phyloP scores from a whole-genome alignment of 2,113 vertebrate species.

The Phocoena sinus region DNA sequence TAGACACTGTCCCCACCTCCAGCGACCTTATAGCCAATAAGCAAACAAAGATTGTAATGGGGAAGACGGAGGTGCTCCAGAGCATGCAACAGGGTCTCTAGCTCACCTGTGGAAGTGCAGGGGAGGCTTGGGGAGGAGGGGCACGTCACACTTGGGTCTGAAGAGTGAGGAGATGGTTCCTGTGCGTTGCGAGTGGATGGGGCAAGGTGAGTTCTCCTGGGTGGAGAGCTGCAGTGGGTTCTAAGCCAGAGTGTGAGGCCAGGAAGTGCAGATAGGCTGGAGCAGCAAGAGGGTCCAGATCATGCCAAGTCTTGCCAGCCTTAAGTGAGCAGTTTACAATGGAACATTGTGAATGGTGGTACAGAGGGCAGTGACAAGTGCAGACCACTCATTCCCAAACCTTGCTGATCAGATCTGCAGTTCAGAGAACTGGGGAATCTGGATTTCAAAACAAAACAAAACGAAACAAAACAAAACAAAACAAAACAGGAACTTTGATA shows the following conservation, averaged over 20 bases:
- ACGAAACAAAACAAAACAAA: neutral
- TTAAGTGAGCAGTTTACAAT: neutral
- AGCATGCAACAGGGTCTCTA: fast-evolving
- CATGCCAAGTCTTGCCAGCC: fast-evolving
- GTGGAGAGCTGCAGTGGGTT: neutral
- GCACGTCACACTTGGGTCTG: neutral
- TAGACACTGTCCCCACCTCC: neutral
- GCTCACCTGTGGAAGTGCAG: neutral
- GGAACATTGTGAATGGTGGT: neutral
- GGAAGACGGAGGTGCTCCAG: neutral
- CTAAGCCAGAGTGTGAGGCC: neutral
- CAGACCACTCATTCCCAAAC: neutral
- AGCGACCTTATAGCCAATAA: neutral
- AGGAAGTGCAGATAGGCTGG: neutral
- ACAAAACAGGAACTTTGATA: neutral
- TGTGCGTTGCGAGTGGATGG: neutral
- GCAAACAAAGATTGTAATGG: neutral
- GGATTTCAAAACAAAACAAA: neutral
- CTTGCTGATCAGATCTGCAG: neutral
- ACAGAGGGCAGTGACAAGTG: neutral
- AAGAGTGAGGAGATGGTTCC: neutral
- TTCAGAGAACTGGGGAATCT: neutral
- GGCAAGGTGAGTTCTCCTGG: neutral
- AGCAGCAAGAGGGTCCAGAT: neutral
- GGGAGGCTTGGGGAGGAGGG: neutral